phyloP scores from a whole-genome alignment of 2,113 vertebrate genomes.

The Mesoclemmys tuberculata region DNA sequence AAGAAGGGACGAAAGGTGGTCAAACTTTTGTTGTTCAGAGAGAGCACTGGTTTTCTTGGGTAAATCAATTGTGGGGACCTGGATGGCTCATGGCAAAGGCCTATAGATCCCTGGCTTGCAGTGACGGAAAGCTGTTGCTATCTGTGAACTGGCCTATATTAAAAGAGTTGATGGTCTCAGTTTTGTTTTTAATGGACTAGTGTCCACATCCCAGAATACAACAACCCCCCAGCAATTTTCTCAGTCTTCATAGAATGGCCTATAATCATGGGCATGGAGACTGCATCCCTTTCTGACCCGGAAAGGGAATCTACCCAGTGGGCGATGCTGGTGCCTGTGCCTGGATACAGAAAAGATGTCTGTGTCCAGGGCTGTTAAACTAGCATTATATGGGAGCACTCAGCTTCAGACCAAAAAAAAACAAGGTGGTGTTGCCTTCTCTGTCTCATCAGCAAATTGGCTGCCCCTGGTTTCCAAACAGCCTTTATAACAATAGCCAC shows the following conservation, averaged over 20 bases:
- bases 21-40: background rate
- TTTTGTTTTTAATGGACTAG: background rate
- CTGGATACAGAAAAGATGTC: background rate
- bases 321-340: background rate
- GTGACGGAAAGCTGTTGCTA: background rate
- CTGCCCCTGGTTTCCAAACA: background rate
- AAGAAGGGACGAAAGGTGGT: background rate
- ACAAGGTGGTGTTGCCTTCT: background rate
- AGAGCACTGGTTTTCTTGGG: background rate
- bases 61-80: background rate
- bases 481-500: background rate
- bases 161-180: background rate
- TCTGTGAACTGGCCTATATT: background rate
- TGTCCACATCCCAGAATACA: background rate
- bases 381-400: background rate
- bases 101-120: background rate
- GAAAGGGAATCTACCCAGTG: background rate
- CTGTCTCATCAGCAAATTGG: background rate
- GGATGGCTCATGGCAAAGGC: background rate
- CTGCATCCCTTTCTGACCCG: background rate
- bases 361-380: background rate
- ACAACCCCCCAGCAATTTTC: background rate
- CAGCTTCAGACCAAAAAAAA: background rate
- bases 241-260: fast-evolving
- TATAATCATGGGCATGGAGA: background rate